Percentiles rank a stretch among this genome's conserved stretches.
phyloP scores from a whole-genome alignment of 2,113 vertebrate genomes.

The Gymnobelideus leadbeateri region DNA sequence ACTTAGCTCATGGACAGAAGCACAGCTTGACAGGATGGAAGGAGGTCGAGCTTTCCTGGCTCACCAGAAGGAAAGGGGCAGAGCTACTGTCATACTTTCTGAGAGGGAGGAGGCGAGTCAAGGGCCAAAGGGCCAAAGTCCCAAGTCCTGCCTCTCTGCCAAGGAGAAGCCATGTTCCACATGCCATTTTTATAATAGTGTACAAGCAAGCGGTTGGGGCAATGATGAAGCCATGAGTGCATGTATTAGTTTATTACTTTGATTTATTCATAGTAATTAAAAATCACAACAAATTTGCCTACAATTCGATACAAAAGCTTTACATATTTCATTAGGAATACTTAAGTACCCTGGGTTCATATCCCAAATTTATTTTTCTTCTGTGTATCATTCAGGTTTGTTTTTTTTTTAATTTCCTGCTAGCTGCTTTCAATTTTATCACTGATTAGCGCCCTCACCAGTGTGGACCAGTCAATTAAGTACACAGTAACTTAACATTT shows the following conservation, averaged over 20 bases:
- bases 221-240: background rate
- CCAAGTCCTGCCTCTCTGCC: background rate
- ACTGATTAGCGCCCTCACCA: background rate
- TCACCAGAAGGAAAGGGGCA: background rate
- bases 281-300: slow-evolving; percentile 31
- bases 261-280: slow-evolving; percentile 25
- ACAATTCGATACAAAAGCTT: slow-evolving; percentile 36
- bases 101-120: background rate
- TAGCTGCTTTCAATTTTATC: slow-evolving; percentile 20
- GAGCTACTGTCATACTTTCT: background rate
- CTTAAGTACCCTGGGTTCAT: background rate
- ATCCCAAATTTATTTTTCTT: slow-evolving; percentile 31
- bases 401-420: background rate
- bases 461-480: background rate
- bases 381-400: background rate
- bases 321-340: background rate
- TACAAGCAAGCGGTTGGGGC: slow-evolving; percentile 10
- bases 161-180: background rate
- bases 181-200: background rate
- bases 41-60: too few species aligned
- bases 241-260: slow-evolving; percentile 14
- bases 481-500: slow-evolving; percentile 17
- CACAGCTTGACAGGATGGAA: background rate
- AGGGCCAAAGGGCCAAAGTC: background rate
- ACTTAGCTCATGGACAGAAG: too few species aligned